Evolutionary conservation across 64 coral and sea anemone genomes (phyloP), one percentile per base, ranked within the genome.

Genomic region (Hydrozoanthus tunicans): DNA sequence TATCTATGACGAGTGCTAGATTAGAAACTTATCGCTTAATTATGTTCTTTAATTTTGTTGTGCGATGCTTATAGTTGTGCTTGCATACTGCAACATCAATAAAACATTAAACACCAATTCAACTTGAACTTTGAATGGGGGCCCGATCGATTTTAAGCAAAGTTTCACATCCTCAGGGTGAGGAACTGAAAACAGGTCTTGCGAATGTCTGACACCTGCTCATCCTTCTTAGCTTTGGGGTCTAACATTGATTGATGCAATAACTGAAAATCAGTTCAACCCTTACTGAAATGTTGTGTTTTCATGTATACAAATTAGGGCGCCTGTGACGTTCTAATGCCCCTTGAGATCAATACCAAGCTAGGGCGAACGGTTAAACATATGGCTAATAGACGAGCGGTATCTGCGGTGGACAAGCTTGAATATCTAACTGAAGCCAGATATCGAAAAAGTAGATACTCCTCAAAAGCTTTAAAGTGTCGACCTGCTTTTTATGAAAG

Each of bases 251-350:
- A 64, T 64, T 64, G 7, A 64, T 23, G 70, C 7, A 25, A 6
- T 27, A 9, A 26, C 26, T 77, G 75, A 10, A 4, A 14, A 77
- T 10, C 1, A 52, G 75, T 32, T 6, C 6, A 77, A 51, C 9
- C 43, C 20, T 4, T 6, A 73, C 70, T 25, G 9, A 6, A 73
- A 73, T 13, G 64, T 14, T 66, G 10, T 17, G 64, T 11, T 2
- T 10, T n/a, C 58, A 70, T 24, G 3, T 85, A 5, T 70, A 66
- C 14, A 6, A 17, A 62, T 68, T 56, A 99, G 96, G 96, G 96
- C 27, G 93, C 94, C 53, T 98, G 94, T 79, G 94, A 98, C 51
- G 94, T 98, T 9, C 78, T 99, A 26, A 58, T 99, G 24, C 90
- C 77, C 55, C 73, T 99, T 74, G 94, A 99, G 64, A 80, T 88